A percentile compares a stretch with the other conserved stretches of the same genome.
phyloP scores from a whole-genome alignment of 1,140 invertebrate genomes.

The Penaeus indicus region DNA sequence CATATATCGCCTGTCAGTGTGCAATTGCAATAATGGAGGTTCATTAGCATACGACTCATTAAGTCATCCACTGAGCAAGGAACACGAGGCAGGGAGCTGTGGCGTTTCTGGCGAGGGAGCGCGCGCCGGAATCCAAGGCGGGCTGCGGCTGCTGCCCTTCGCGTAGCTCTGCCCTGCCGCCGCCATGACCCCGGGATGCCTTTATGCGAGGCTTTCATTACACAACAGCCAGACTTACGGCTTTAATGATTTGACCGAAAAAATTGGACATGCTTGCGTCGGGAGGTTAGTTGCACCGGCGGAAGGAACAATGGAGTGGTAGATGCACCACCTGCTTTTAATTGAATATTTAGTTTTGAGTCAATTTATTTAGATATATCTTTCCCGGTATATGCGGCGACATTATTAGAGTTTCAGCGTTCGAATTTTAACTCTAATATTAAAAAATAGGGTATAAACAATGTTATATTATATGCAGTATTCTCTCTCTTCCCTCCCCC shows the following conservation, averaged over 20 bases:
- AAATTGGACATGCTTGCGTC: constrained; percentile 3
- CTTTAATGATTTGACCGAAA: constrained; percentile 22
- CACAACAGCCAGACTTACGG: background rate
- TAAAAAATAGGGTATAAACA: no score
- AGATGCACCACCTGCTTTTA: no score
- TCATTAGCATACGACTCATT: constrained; percentile 55
- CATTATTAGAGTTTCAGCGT: no score
- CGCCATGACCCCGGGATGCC: background rate
- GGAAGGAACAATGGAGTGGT: no score
- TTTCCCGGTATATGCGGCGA: no score
- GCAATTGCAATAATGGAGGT: constrained; percentile 55
- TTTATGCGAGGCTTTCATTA: background rate
- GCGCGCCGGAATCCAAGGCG: background rate
- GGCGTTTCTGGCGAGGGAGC: background rate
- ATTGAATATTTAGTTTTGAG: no score
- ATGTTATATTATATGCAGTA: no score
- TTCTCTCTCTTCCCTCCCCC: no score
- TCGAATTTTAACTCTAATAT: no score
- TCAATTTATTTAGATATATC: no score
- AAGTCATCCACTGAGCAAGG: constrained; percentile 49
- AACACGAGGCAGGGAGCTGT: background rate
- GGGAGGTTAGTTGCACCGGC: background rate
- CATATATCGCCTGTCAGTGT: constrained; percentile 54
- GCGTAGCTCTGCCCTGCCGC: background rate
- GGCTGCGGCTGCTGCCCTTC: no score